phyloP scores from a whole-genome alignment of 1,140 invertebrate species.

The Heliothis virescens region DNA sequence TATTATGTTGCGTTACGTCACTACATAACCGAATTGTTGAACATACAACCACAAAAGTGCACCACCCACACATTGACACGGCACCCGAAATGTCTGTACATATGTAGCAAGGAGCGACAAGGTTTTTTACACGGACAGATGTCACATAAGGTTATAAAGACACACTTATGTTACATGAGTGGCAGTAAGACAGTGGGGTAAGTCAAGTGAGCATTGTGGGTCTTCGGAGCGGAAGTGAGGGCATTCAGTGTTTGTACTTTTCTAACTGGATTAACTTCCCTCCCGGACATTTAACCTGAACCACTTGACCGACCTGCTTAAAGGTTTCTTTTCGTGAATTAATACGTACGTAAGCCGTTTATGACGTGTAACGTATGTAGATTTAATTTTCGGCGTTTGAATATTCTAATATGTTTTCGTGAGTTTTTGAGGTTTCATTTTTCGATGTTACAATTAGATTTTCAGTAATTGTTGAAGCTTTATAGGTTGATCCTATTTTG shows the following conservation, averaged over 20 bases:
- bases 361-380: conserved; percentile 20
- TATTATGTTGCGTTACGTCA: no score
- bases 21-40: background rate
- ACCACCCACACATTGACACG: background rate
- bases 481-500: background rate
- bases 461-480: background rate
- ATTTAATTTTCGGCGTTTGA: conserved; percentile 33
- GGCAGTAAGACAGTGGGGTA: conserved; percentile 83
- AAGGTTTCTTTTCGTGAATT: conserved; percentile 81
- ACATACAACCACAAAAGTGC: background rate
- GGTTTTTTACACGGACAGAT: conserved; percentile 26
- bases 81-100: background rate
- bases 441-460: conserved; percentile 4
- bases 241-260: conserved; percentile 83
- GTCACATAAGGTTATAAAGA: conserved; percentile 28
- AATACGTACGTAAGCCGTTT: conserved; percentile 55
- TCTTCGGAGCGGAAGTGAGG: conserved; percentile 82
- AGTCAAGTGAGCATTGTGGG: conserved; percentile 80
- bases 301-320: conserved; percentile 81
- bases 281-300: conserved; percentile 81
- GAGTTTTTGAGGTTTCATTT: background rate
- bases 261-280: conserved; percentile 83
- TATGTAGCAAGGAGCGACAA: background rate
- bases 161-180: conserved; percentile 51
- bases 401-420: conserved; percentile 23